These are phyloP conservation scores for Fragum sueziense DNA, from an alignment of 2,888 invertebrate genomes.

Conservation along the genomic window DNA sequence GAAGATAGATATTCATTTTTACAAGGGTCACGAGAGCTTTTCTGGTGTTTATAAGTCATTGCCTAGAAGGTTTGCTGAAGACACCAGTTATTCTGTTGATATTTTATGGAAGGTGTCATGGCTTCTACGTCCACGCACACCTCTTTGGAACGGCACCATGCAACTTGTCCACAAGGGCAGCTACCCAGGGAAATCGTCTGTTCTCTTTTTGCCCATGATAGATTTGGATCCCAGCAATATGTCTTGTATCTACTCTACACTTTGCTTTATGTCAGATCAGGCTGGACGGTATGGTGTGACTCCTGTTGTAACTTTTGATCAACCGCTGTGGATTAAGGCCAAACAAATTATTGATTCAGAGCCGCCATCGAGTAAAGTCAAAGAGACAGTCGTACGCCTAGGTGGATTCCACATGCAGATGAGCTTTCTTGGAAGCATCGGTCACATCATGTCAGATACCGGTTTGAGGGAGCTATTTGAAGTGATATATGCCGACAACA, in stretches of 20 bases:
- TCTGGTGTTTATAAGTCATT: background rate
- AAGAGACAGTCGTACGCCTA: slow-evolving; percentile 31
- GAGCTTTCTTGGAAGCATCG: slow-evolving; percentile 66
- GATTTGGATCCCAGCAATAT: slow-evolving; percentile 7
- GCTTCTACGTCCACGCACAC: background rate
- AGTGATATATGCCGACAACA: slow-evolving; percentile 27
- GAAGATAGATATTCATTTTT: slow-evolving; percentile 1
- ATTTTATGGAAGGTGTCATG: slow-evolving; percentile 19
- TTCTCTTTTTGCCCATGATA: slow-evolving; percentile 23
- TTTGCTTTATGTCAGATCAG: slow-evolving; percentile 45
- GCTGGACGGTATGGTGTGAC: slow-evolving; percentile 18
- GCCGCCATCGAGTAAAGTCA: background rate
- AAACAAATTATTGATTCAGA: background rate
- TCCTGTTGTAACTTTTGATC: slow-evolving; percentile 63
- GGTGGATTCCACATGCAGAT: slow-evolving; percentile 52
- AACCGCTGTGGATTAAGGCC: slow-evolving; percentile 61
- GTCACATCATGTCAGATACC: slow-evolving; percentile 41
- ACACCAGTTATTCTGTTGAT: slow-evolving; percentile 8
- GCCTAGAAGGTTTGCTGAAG: background rate
- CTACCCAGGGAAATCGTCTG: slow-evolving; percentile 11
- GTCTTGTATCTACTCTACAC: slow-evolving; percentile 53
- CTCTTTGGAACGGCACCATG: slow-evolving; percentile 23
- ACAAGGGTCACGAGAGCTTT: background rate
- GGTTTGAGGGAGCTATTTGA: slow-evolving; percentile 41
- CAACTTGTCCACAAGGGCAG: slow-evolving; percentile 7